A percentile compares a stretch with the other conserved stretches of the same genome.
These are phyloP conservation scores for Hippocampus kuda DNA, from an alignment of 2,797 vertebrate genomes.

Conservation along the genomic window DNA sequence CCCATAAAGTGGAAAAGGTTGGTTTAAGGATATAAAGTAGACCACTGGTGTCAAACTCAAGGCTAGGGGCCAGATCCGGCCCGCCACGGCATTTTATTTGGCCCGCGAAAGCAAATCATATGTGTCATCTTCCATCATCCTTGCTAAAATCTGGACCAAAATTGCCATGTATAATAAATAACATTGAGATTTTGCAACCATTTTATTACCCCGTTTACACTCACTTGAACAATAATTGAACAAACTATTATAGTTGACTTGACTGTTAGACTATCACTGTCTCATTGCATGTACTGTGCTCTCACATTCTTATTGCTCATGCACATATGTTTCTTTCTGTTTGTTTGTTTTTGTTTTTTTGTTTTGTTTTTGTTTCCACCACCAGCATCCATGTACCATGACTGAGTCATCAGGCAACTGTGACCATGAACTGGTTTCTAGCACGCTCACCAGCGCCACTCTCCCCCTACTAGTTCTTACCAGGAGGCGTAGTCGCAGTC, in stretches of 20 bases:
- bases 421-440: conserved; percentile 55
- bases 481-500: conserved; percentile 47
- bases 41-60: too few relatives aligned
- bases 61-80: too few relatives aligned
- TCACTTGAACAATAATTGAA: too few relatives aligned
- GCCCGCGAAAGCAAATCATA: too few relatives aligned
- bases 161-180: too few relatives aligned
- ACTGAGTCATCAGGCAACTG: conserved; percentile 34
- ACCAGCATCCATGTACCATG: conserved; percentile 34
- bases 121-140: too few relatives aligned
- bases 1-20: conserved; percentile 34
- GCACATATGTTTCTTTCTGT: not conserved
- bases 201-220: too few relatives aligned
- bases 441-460: conserved; percentile 62
- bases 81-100: too few relatives aligned
- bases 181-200: too few relatives aligned
- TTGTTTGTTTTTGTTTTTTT: conserved; percentile 9
- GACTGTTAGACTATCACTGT: too few relatives aligned
- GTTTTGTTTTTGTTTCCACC: conserved; percentile 3
- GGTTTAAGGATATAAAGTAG: conserved; percentile 7
- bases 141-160: too few relatives aligned
- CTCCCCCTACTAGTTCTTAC: conserved; percentile 46
- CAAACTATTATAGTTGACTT: too few relatives aligned
- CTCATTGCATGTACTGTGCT: not conserved
- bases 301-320: conserved; percentile 6